A percentile compares a stretch with the other conserved stretches of the same genome.
These are phyloP conservation scores for Phylloscopus trochiloides DNA, from an alignment of 2,113 vertebrate species.

Conservation along the genomic window DNA sequence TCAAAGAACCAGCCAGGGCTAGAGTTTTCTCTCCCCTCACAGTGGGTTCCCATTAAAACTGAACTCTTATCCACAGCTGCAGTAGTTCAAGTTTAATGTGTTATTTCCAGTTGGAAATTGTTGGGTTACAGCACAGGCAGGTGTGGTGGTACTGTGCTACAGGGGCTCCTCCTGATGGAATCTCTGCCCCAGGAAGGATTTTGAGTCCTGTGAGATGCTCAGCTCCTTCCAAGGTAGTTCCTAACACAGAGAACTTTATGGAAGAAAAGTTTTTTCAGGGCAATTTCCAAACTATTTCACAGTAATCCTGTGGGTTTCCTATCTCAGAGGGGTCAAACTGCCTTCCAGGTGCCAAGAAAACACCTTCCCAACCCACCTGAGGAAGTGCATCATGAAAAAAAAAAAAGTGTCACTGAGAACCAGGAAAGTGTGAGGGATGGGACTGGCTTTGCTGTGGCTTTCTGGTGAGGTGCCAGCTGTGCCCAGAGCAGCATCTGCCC, in stretches of 20 bases:
- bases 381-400: accelerated
- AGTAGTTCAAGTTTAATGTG: background rate
- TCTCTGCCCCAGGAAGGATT: background rate
- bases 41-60: background rate
- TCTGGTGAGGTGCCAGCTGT: accelerated
- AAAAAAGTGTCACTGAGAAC: no score
- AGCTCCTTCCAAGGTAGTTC: background rate
- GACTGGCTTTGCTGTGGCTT: background rate
- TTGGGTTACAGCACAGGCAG: background rate
- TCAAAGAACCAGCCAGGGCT: background rate
- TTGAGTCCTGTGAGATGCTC: background rate
- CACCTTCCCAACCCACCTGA: background rate
- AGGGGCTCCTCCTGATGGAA: background rate
- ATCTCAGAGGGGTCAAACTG: background rate
- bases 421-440: background rate
- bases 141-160: background rate
- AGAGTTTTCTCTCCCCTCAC: background rate
- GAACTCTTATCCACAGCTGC: background rate
- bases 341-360: background rate
- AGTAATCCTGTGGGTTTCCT: background rate
- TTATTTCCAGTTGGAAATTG: background rate
- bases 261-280: background rate
- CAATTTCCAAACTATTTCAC: background rate
- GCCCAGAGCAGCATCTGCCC: background rate
- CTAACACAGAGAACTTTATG: background rate